Conservation (phyloP, 2,797 vertebrate species). For the Sebastes nivosus region DNA sequence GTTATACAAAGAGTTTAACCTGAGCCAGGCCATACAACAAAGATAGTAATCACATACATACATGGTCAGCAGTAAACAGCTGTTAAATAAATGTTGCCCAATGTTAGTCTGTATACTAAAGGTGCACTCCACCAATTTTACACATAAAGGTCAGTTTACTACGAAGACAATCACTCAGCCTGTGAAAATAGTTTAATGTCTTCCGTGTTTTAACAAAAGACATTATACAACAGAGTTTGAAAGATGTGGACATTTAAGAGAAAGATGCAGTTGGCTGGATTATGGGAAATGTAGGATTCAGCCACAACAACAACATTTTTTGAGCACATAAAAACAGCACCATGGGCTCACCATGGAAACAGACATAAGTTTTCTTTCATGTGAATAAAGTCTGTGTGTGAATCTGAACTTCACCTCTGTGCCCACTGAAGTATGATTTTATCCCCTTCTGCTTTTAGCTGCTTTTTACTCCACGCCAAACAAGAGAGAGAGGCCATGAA, state of each 20-base stretch:
- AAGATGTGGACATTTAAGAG: not conserved
- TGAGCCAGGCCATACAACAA: too few species aligned
- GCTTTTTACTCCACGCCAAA: not conserved
- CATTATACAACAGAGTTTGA: not conserved
- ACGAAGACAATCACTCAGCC: not conserved
- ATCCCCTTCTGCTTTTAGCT: constrained; percentile 21
- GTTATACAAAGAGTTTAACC: too few species aligned
- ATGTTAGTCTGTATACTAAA: not conserved
- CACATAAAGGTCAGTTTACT: not conserved
- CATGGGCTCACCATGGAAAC: constrained; percentile 54
- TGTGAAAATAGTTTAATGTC: not conserved
- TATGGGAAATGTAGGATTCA: not conserved
- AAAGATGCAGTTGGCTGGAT: not conserved
- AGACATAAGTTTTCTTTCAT: constrained; percentile 19
- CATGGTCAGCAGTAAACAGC: too few species aligned
- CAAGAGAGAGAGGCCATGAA: not conserved
- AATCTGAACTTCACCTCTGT: constrained; percentile 20
- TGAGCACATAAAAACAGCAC: not conserved
- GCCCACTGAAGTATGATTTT: constrained; percentile 5
- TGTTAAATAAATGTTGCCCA: not conserved
- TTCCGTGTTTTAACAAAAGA: not conserved
- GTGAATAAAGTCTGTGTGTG: constrained; percentile 17
- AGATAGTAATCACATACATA: too few species aligned
- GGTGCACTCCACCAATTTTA: not conserved
- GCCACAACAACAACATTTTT: not conserved